Conservation (phyloP, 1,140 invertebrate genomes). For the Drosophila azteca region DNA sequence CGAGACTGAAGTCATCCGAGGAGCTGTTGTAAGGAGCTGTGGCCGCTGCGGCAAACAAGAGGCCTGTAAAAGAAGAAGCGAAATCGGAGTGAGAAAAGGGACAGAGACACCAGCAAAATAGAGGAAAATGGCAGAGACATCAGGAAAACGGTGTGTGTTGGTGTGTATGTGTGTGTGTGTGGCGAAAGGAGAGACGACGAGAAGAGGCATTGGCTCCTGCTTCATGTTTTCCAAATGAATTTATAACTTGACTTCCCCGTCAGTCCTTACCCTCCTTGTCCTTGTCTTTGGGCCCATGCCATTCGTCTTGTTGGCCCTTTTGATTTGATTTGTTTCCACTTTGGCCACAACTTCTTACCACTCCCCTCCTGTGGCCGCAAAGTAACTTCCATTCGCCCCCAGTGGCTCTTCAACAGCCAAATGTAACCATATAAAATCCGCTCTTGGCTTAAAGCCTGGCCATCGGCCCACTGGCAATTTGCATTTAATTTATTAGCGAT, state of each 20-base stretch:
- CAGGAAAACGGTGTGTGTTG: too few relatives aligned
- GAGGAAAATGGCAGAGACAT: conserved; percentile 1
- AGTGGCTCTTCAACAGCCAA: conserved; percentile 1
- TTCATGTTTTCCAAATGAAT: conserved; percentile 59
- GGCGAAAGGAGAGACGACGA: too few relatives aligned
- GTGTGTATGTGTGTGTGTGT: too few relatives aligned
- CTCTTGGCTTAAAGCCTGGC: conserved; percentile 29
- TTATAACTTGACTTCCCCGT: conserved; percentile 42
- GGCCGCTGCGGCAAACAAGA: conserved; percentile 37
- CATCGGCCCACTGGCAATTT: conserved; percentile 30
- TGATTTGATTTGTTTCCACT: conserved; percentile 60
- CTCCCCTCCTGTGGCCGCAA: conserved; percentile 21
- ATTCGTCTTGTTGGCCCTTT: conserved; percentile 50
- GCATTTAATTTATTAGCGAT: conserved; percentile 44
- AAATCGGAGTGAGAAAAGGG: conserved; percentile 13
- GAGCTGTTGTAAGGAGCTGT: conserved; percentile 32
- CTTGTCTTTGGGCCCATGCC: conserved; percentile 1
- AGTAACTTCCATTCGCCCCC: conserved; percentile 48
- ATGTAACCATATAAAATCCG: conserved; percentile 48
- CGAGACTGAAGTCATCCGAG: conserved; percentile 39
- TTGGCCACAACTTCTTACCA: conserved; percentile 45
- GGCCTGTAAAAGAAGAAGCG: conserved; percentile 40
- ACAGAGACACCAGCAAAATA: conserved; percentile 2
- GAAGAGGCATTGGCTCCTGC: conserved; percentile 14
- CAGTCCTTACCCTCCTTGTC: not conserved